Evolutionary conservation across 2,113 vertebrate species (phyloP).

Genomic region (Chaenocephalus aceratus): DNA sequence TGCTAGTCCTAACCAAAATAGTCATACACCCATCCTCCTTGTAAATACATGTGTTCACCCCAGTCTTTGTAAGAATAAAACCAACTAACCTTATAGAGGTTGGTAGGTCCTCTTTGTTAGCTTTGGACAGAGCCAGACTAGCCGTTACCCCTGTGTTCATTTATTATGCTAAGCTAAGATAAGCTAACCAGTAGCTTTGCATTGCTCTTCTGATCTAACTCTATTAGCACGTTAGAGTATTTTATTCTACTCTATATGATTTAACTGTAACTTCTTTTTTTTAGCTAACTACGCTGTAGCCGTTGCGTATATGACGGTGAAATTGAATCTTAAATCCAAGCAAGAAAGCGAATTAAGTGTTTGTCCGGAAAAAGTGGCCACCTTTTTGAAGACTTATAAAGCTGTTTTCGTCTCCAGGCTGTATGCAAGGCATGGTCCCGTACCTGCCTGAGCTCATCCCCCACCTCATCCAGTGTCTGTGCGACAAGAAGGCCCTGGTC

Average conservation of each 20-base stretch:
- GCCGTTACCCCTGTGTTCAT: neutral
- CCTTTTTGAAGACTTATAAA: neutral
- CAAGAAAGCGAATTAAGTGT: neutral
- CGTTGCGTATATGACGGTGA: too few relatives aligned
- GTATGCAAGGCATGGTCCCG: slow-evolving; percentile 98
- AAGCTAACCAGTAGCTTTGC: neutral
- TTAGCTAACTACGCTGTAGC: too few relatives aligned
- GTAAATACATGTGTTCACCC: neutral
- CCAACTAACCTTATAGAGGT: neutral
- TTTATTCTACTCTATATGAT: too few relatives aligned
- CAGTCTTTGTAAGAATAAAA: too few relatives aligned
- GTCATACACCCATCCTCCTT: neutral
- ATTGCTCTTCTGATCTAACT: neutral
- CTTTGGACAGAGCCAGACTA: neutral
- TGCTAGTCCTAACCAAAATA: neutral
- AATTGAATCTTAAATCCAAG: neutral
- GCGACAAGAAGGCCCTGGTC: slow-evolving; percentile 93
- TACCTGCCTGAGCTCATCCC: slow-evolving; percentile 96
- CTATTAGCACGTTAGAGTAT: neutral
- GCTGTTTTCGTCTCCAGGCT: slow-evolving; percentile 79
- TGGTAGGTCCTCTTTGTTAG: neutral
- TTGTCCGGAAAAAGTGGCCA: too few relatives aligned
- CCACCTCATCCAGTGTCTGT: slow-evolving; percentile 93
- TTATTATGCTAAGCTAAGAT: neutral
- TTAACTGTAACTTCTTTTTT: too few relatives aligned